Evolutionary conservation across 37 sponge, comb jelly and placozoan species (phyloP), one percentile per base, ranked within the genome.

Genomic region (Agelas oroides): DNA sequence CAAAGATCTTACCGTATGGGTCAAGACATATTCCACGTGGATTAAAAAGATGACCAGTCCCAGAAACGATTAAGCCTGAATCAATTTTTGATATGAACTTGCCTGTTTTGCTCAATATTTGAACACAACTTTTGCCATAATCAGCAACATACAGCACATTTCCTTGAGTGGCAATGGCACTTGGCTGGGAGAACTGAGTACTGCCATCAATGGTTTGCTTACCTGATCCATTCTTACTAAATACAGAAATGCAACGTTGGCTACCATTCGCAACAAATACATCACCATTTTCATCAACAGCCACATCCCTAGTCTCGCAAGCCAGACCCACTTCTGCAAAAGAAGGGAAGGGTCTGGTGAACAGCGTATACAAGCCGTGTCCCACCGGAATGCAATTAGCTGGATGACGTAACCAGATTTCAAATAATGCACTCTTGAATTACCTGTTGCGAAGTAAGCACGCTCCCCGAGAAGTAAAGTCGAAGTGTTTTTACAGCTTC

Each of bases 61-160:
- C 57, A 34, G 77, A 75, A 30, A 77, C n/a, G n/a, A n/a, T n/a
- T 8, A 46, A 8, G 46, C 46, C 8, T 8, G n/a, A n/a, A 14
- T 79, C 87, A 86, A 86, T 78, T 33, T 78, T 74, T 46, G 46
- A 46, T 46, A 46, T 46, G 46, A 46, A 69, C 70, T 77, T 79
- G 5, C 19, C 37, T 23, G 28, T 37, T 5, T 28, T 58, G 12
- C 53, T 63, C 11, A 86, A 31, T 28, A 71, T 77, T 52, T 78
- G 72, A 14, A 86, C 54, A 1, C 87, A 73, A 62, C 71, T 46
- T 65, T 86, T 86, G n/a, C n/a, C 27, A 31, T 27, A 11, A 13
- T 86, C 87, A 71, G 78, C 73, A 1, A 86, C 73, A 69, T 86
- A 86, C 54, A 86, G 25, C 6, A 61, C 65, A 24, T 78, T 73